Evolutionary conservation across 2,113 vertebrate genomes (phyloP), one percentile per base, ranked within the genome.

Genomic region (Campylomormyrus tamandua): DNA sequence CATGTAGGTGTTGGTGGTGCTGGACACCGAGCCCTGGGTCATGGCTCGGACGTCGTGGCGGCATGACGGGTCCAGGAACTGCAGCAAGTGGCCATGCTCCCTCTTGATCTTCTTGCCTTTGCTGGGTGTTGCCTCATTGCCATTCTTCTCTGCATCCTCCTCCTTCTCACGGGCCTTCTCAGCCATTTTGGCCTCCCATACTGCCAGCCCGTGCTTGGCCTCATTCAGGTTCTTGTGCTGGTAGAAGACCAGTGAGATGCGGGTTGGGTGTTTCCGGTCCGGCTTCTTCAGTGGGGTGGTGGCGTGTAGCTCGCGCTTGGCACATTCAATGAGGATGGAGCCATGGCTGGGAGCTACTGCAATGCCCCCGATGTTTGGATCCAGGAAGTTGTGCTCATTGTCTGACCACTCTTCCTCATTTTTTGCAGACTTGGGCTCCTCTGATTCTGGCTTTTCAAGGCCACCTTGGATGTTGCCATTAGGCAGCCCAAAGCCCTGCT

Each of bases 221-320:
- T 98, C 98, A 19, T 98, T 99, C 96, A 99, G 94, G 91, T 97
- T 99, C 95, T 99, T 99, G 94, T 99, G 98, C 96, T 99, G 98
- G 95, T 99, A 99, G 92, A 99, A 99, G 87, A 99, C 98, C 45
- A 99, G 96, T 0, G 98, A 99, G 94, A 99, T 98, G 91, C 98
- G 96, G 66, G 97, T 97, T 89, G 98, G 98, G 83, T 97, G 96
- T 49, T 96, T 97, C 91, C 98, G 97, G 90, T 99, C 95, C 45
- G 98, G 98, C 1, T 98, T 97, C 92, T 97, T 98, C 42, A 99
- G 90, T 0, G 97, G 98, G 0, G 98, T 99, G 0, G 98, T 99
- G 42, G 98, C 98, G 0, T 99, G 98, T 13, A 99, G 96, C 94
- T 99, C 98, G 0, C 97, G 96, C 95, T 98, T 99, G 80, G 98